Evolutionary conservation across 2,113 vertebrate genomes (phyloP), one percentile per base, ranked within the genome.

Genomic region (Petromus typicus): DNA sequence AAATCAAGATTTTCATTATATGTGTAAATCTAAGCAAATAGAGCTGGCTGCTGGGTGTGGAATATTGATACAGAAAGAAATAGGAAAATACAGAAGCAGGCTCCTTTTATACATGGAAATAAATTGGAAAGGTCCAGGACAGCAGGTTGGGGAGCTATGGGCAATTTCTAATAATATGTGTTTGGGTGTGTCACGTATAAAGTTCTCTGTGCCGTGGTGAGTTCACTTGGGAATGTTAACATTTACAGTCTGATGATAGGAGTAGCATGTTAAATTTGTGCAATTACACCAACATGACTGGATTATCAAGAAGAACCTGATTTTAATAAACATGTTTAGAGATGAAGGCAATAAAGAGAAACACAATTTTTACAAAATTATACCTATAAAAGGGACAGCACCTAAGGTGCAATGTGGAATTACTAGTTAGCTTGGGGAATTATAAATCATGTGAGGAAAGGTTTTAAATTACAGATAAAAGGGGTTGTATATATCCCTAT

Each of bases 391-490:
- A 76, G 30, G 78, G 81, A 91, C 34, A 83, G 34, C 34, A 61
- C 40, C n/a, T n/a, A n/a, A n/a, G 13, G 14, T 86, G 43, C 81
- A 34, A 8, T 1, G 16, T 80, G 67, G 27, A 91, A 86, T 89
- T 75, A 89, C 13, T n/a, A 94, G 45, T 90, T 79, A 57, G 27
- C 67, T 20, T 5, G 17, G 45, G 76, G 51, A 40, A 40, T 84
- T 45, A 76, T 12, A n/a, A 73, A 37, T 79, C 67, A 69, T 69
- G 57, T 69, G 54, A 69, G 66, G 51, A 43, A 91, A 34, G 17
- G 48, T 71, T 69, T 75, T 76, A 81, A 93, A 3, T 75, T 96
- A 76, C 32, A 79, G 18, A 69, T 86, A 40, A 54, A 92, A 82
- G 64, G 17, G 25, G n/a, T n/a, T n/a, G n/a, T n/a, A n/a, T n/a